phyloP scores from a whole-genome alignment of 2,888 invertebrate genomes.

The Apoda limacodes region DNA sequence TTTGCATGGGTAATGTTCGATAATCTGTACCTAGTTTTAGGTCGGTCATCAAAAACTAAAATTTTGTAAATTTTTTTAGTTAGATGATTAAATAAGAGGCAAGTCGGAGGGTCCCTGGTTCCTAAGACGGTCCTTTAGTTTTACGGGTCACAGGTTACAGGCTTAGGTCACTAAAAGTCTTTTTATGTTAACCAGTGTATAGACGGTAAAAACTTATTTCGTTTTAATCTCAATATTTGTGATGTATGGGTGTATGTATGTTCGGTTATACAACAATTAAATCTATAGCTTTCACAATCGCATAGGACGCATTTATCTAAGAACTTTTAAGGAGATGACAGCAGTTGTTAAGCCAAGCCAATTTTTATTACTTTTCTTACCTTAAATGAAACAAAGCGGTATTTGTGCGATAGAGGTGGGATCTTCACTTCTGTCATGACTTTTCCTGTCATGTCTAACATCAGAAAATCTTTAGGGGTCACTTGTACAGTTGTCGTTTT shows the following conservation, averaged over 20 bases:
- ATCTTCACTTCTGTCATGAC: slow-evolving; percentile 36
- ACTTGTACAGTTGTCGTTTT: not conserved
- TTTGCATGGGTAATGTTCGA: too few relatives aligned
- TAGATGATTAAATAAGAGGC: too few relatives aligned
- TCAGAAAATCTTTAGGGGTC: slow-evolving; percentile 36
- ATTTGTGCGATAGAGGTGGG: slow-evolving; percentile 34
- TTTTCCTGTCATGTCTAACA: slow-evolving; percentile 36
- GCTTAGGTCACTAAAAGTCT: too few relatives aligned
- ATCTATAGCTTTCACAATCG: not conserved
- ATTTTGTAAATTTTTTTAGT: too few relatives aligned
- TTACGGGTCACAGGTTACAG: too few relatives aligned
- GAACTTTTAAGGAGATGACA: too few relatives aligned
- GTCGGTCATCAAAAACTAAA: too few relatives aligned
- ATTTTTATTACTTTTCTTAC: slow-evolving; percentile 23
- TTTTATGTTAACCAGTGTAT: too few relatives aligned
- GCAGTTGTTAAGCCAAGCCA: not conserved
- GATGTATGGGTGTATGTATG: not conserved
- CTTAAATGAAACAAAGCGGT: slow-evolving; percentile 38
- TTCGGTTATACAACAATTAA: not conserved
- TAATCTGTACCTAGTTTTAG: too few relatives aligned
- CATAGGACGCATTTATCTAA: too few relatives aligned
- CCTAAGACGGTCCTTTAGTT: too few relatives aligned
- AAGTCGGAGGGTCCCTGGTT: too few relatives aligned
- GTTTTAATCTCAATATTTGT: not conserved
- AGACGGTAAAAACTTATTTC: not conserved